These are phyloP conservation scores for Temnothorax rugatulus DNA, from an alignment of 2,888 invertebrate genomes.

Conservation along the genomic window DNA sequence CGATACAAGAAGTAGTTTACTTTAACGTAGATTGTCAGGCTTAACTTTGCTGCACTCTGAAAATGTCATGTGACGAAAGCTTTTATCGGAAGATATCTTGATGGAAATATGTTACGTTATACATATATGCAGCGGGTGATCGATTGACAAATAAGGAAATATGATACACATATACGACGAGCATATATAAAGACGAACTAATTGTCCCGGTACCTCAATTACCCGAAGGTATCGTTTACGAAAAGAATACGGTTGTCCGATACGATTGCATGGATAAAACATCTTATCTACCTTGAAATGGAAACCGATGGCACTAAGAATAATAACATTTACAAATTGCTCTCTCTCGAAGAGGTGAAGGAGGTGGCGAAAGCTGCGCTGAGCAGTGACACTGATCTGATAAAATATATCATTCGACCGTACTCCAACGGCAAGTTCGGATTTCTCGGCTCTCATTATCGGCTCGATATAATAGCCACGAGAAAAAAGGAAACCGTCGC, in stretches of 20 bases:
- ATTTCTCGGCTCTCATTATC: constrained; percentile 78
- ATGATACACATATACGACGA: background rate
- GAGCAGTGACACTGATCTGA: constrained; percentile 62
- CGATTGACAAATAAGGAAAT: constrained; percentile 33
- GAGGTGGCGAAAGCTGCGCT: constrained; percentile 60
- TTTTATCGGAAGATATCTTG: constrained; percentile 40
- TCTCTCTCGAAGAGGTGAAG: constrained; percentile 69
- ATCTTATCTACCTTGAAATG: background rate
- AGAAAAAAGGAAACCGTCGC: constrained; percentile 33
- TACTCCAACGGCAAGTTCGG: constrained; percentile 80
- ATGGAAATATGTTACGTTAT: constrained; percentile 15
- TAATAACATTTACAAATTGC: constrained; percentile 39
- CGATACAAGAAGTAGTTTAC: background rate
- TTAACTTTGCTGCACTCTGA: background rate
- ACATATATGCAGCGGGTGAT: background rate
- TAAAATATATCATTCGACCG: constrained; percentile 70
- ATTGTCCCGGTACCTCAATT: background rate
- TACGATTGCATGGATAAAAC: background rate
- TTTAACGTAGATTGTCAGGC: background rate
- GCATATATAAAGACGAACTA: constrained; percentile 4
- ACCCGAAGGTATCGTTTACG: background rate
- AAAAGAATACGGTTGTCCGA: background rate
- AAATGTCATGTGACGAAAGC: background rate
- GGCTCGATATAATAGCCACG: constrained; percentile 68
- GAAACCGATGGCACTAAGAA: background rate